Evolutionary conservation across 2,888 invertebrate species (phyloP).

Genomic region (Dasysyrphus tricinctus): DNA sequence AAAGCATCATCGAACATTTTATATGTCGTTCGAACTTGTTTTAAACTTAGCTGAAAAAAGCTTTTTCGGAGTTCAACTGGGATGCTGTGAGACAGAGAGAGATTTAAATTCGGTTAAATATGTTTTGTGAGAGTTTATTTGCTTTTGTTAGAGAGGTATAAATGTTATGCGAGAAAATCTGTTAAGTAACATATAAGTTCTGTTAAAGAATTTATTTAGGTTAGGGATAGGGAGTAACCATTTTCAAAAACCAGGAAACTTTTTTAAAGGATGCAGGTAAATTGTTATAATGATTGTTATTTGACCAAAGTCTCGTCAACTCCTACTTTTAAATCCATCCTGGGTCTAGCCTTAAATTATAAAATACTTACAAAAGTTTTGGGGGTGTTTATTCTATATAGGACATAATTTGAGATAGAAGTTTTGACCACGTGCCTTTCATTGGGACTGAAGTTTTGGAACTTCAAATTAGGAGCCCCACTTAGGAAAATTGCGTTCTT

Average conservation of each 20-base stretch:
- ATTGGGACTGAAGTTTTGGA: too few species aligned
- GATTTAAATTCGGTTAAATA: neutral
- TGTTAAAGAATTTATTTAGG: conserved; percentile 55
- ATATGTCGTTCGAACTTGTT: conserved; percentile 5
- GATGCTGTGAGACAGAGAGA: conserved; percentile 31
- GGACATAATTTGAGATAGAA: too few species aligned
- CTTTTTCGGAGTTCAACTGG: conserved; percentile 63
- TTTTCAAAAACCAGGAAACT: neutral
- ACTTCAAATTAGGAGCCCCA: too few species aligned
- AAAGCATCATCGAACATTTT: conserved; percentile 15
- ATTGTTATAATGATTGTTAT: neutral
- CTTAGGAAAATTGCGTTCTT: too few species aligned
- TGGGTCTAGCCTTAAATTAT: neutral
- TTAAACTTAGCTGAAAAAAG: neutral
- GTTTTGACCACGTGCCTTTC: too few species aligned
- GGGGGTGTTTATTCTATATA: too few species aligned
- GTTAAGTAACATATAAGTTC: conserved; percentile 31
- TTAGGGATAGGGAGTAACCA: conserved; percentile 65
- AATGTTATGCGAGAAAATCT: conserved; percentile 14
- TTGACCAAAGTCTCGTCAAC: neutral
- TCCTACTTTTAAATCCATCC: neutral
- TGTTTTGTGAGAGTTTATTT: neutral
- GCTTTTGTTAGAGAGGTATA: neutral
- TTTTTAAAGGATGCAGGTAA: neutral
- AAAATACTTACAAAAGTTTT: neutral